A percentile compares a stretch with the other conserved stretches of the same genome.
These are phyloP conservation scores for Smittia aterrima DNA, from an alignment of 2,888 invertebrate species.

Conservation along the genomic window DNA sequence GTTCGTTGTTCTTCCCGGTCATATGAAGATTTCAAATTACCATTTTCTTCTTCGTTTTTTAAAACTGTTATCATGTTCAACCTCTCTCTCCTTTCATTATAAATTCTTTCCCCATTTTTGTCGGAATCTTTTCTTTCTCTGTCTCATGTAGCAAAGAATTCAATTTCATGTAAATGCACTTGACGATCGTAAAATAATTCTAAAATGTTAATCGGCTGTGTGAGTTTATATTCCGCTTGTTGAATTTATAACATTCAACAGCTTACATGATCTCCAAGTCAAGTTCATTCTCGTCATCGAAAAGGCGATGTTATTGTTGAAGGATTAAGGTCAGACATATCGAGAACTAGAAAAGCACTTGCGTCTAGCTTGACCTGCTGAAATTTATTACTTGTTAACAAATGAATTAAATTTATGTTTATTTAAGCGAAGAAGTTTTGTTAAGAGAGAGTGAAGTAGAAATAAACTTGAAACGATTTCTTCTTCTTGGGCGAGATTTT, in stretches of 20 bases:
- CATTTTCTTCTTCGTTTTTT: not conserved
- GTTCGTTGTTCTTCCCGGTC: not conserved
- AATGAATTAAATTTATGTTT: constrained; percentile 13
- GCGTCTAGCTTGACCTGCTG: not conserved
- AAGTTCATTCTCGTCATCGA: not conserved
- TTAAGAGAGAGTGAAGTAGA: not conserved
- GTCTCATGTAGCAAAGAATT: too few relatives aligned
- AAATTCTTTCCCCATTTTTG: not conserved
- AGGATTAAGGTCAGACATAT: constrained; percentile 6
- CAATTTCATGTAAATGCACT: not conserved
- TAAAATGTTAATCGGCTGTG: not conserved
- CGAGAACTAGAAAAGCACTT: not conserved
- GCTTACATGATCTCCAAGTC: not conserved
- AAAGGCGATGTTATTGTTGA: not conserved
- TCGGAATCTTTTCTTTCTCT: not conserved
- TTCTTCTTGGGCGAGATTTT: not conserved
- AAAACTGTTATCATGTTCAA: not conserved
- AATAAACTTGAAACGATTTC: not conserved
- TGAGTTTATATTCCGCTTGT: not conserved
- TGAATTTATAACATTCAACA: not conserved
- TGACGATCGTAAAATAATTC: not conserved
- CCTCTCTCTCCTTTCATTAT: not conserved
- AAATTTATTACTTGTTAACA: constrained; percentile 30
- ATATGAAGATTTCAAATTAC: not conserved
- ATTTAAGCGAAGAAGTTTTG: not conserved